A percentile compares a stretch with the other conserved stretches of the same genome.
phyloP scores from a whole-genome alignment of 2,797 vertebrate species.

The Onychomys torridus region DNA sequence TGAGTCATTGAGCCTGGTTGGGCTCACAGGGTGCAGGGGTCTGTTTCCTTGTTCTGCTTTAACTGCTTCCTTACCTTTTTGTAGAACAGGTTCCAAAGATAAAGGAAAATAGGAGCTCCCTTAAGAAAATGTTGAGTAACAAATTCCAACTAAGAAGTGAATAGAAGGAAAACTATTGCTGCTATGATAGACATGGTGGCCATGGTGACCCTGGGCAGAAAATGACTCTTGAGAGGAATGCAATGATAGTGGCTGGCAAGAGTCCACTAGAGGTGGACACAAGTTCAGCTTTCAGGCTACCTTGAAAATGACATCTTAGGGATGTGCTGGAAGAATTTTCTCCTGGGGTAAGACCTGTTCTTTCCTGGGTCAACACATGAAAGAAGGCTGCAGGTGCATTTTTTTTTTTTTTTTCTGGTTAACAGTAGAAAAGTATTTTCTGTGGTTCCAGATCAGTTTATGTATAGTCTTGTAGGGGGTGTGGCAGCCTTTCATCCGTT shows the following conservation, averaged over 20 bases:
- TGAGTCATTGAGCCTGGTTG: background rate
- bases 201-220: background rate
- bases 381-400: background rate
- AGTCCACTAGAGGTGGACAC: background rate
- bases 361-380: background rate
- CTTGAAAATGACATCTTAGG: conserved; percentile 34
- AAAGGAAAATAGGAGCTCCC: background rate
- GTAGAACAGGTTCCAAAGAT: conserved; percentile 8
- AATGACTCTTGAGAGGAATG: background rate
- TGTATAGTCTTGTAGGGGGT: background rate
- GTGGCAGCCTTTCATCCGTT: conserved; percentile 20
- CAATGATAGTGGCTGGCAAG: background rate
- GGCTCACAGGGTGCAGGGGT: background rate
- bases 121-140: conserved; percentile 11
- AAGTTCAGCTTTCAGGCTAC: background rate
- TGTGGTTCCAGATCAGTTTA: background rate
- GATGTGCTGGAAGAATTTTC: background rate
- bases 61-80: background rate
- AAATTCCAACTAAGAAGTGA: background rate
- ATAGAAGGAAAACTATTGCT: background rate
- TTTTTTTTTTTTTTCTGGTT: background rate
- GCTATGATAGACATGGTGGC: background rate
- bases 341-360: background rate
- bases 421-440: conserved; percentile 27
- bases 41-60: background rate